phyloP scores from a whole-genome alignment of 2,113 vertebrate genomes.

The Perognathus longimembris region DNA sequence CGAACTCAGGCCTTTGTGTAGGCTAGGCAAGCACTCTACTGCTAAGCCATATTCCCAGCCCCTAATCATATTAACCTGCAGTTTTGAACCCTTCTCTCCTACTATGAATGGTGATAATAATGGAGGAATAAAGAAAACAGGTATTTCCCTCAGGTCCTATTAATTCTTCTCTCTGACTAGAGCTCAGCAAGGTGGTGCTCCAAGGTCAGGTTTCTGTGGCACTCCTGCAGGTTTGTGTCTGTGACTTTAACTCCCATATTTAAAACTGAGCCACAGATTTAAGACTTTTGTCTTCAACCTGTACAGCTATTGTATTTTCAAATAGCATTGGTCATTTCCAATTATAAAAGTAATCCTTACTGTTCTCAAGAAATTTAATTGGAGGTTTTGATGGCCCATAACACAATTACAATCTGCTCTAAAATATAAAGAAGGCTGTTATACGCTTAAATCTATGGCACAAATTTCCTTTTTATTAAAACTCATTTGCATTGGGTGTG shows the following conservation, averaged over 20 bases:
- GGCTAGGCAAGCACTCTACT: no score
- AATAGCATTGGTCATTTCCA: not conserved
- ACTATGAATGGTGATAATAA: not conserved
- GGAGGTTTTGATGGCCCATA: slow-evolving; percentile 1
- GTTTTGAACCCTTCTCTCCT: not conserved
- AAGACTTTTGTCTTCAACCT: not conserved
- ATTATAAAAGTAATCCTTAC: not conserved
- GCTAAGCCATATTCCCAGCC: no score
- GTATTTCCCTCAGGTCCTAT: not conserved
- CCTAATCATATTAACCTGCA: no score
- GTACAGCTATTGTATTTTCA: slow-evolving; percentile 15
- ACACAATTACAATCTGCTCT: not conserved
- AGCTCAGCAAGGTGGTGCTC: not conserved
- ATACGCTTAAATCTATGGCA: not conserved
- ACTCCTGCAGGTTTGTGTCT: not conserved
- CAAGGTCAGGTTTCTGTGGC: not conserved
- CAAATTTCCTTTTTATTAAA: not conserved
- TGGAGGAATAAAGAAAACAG: not conserved
- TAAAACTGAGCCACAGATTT: not conserved
- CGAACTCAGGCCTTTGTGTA: no score
- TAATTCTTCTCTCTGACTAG: not conserved
- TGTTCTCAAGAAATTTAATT: not conserved
- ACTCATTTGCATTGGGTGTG: no score
- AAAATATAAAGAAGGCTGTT: not conserved
- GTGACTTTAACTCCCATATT: not conserved